A percentile compares a stretch with the other conserved stretches of the same genome.
Evolutionary conservation across 2,888 invertebrate genomes (phyloP).

Genomic region (Pandemis corylana): DNA sequence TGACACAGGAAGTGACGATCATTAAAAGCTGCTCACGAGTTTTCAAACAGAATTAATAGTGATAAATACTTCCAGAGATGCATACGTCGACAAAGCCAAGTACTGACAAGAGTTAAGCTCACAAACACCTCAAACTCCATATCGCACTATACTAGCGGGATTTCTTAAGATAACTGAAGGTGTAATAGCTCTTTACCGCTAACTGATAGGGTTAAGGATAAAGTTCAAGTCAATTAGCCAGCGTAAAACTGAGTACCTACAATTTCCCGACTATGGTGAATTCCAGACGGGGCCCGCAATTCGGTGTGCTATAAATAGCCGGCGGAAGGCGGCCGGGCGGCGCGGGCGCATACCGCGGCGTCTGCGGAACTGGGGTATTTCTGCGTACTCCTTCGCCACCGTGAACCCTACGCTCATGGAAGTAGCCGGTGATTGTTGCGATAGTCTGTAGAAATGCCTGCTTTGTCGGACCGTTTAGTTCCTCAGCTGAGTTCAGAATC

Average conservation of each 20-base stretch:
- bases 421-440: background rate
- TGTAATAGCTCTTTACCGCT: background rate
- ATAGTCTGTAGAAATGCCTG: background rate
- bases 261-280: constrained; percentile 15
- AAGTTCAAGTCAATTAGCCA: constrained; percentile 3
- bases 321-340: constrained; percentile 21
- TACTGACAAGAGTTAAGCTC: no score
- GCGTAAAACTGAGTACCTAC: constrained; percentile 1
- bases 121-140: background rate
- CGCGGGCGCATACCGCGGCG: constrained; percentile 33
- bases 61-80: background rate
- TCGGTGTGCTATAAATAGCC: constrained; percentile 28
- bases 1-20: background rate
- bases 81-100: background rate
- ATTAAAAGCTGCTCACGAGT: background rate
- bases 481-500: background rate
- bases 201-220: background rate
- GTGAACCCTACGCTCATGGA: background rate
- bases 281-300: constrained; percentile 34
- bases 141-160: background rate
- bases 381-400: constrained; percentile 4
- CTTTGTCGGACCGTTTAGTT: background rate
- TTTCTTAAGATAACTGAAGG: background rate
- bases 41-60: background rate
- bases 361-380: constrained; percentile 25